Conservation (phyloP, 1,140 invertebrate genomes). For the Portunus trituberculatus region DNA sequence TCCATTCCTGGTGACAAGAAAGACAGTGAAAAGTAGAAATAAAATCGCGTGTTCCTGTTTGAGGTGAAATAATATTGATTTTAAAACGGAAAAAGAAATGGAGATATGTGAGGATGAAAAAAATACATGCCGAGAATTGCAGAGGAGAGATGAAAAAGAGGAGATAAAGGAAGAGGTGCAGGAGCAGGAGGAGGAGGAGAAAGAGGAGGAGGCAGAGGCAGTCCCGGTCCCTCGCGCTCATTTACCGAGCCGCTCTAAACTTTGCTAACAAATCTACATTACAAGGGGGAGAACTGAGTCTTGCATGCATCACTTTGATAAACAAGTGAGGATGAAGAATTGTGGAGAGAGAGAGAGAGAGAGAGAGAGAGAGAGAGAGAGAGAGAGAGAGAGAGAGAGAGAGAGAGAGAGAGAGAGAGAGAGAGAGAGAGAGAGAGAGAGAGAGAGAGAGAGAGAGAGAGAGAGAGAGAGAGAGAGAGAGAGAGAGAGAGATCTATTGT, state of each 20-base stretch:
- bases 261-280: slow-evolving; percentile 24
- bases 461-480: slow-evolving; percentile 47
- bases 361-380: slow-evolving; percentile 63
- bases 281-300: background rate
- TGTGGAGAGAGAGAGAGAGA: slow-evolving; percentile 50
- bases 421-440: slow-evolving; percentile 49
- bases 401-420: slow-evolving; percentile 58
- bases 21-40: no score
- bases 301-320: slow-evolving; percentile 28
- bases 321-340: background rate
- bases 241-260: slow-evolving; percentile 18
- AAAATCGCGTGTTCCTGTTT: no score
- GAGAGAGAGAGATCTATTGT: slow-evolving; percentile 25
- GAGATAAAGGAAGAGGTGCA: background rate
- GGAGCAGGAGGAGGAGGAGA: background rate
- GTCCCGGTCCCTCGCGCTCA: background rate
- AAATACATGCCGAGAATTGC: background rate
- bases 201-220: background rate
- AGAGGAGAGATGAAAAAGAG: background rate
- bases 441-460: slow-evolving; percentile 26
- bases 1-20: no score
- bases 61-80: no score
- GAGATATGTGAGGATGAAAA: background rate
- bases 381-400: slow-evolving; percentile 59
- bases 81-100: background rate